These are phyloP conservation scores for Drosophila baimaii DNA, from an alignment of 1,140 invertebrate genomes.

Conservation along the genomic window DNA sequence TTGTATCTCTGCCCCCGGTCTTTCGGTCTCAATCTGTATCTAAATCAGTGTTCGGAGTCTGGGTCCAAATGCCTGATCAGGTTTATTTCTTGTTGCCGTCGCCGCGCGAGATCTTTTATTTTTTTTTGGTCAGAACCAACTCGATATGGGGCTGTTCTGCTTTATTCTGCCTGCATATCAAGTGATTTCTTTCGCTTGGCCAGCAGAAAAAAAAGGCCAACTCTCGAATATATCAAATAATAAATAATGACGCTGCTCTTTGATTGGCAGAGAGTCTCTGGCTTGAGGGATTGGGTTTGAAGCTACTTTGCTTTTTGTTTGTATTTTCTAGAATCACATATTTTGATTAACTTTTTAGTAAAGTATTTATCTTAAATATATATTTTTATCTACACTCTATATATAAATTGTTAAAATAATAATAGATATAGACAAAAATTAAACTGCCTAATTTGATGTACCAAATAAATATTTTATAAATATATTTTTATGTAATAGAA, in stretches of 20 bases:
- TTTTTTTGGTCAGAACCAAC: conserved; percentile 12
- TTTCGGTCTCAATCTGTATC: conserved; percentile 11
- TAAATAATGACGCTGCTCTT: conserved; percentile 41
- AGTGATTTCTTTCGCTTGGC: conserved; percentile 44
- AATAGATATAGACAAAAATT: too few species aligned
- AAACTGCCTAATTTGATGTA: too few species aligned
- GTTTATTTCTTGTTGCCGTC: conserved; percentile 37
- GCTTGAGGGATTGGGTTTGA: background rate
- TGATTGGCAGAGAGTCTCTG: background rate
- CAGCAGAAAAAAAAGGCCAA: conserved; percentile 11
- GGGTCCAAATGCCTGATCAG: conserved; percentile 15
- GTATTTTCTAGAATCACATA: too few species aligned
- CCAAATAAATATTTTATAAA: too few species aligned
- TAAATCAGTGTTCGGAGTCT: background rate
- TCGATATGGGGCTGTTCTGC: conserved; percentile 31
- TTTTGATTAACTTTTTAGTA: accelerated
- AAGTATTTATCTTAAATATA: background rate
- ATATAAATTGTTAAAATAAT: too few species aligned
- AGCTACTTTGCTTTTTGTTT: background rate
- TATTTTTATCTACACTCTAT: too few species aligned
- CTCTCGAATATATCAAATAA: conserved; percentile 44
- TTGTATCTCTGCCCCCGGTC: background rate
- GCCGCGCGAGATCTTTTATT: conserved; percentile 1
- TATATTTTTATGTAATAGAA: too few species aligned
- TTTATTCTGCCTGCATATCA: conserved; percentile 59